A percentile compares a stretch with the other conserved stretches of the same genome.
Evolutionary conservation across 2,797 vertebrate species (phyloP).

Genomic region (Lacerta bilineata): DNA sequence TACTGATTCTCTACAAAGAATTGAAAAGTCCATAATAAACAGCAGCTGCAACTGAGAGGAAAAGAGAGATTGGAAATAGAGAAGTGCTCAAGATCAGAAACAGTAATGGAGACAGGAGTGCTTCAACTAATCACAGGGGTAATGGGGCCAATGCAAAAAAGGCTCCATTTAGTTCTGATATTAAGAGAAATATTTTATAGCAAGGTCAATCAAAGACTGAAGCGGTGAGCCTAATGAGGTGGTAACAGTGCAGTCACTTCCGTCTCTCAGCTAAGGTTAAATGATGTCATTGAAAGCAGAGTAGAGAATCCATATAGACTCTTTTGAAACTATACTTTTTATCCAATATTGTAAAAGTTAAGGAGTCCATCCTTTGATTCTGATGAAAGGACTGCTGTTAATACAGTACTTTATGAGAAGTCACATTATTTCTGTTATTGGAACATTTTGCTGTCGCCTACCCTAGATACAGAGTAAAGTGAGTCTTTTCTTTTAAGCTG

Average conservation of each 20-base stretch:
- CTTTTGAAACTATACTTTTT: background rate
- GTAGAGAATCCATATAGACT: background rate
- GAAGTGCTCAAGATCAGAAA: background rate
- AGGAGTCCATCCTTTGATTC: background rate
- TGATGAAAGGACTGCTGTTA: slow-evolving; percentile 3
- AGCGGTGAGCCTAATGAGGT: background rate
- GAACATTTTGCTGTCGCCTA: background rate
- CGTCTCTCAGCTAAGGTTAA: background rate
- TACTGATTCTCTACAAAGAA: background rate
- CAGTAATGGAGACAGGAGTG: no score
- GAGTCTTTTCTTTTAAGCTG: background rate
- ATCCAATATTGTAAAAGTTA: background rate
- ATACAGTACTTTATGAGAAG: background rate
- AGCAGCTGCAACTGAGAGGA: background rate
- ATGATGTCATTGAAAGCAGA: background rate
- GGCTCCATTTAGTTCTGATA: background rate
- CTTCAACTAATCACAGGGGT: background rate
- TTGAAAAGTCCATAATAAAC: background rate
- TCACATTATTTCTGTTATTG: background rate
- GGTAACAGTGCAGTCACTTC: background rate
- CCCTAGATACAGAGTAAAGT: background rate
- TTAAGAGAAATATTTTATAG: slow-evolving; percentile 3
- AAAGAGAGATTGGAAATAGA: background rate
- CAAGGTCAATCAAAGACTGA: background rate
- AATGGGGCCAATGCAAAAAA: slow-evolving; percentile 19